phyloP scores from a whole-genome alignment of 1,140 invertebrate species.

The Caenorhabditis inopinata region DNA sequence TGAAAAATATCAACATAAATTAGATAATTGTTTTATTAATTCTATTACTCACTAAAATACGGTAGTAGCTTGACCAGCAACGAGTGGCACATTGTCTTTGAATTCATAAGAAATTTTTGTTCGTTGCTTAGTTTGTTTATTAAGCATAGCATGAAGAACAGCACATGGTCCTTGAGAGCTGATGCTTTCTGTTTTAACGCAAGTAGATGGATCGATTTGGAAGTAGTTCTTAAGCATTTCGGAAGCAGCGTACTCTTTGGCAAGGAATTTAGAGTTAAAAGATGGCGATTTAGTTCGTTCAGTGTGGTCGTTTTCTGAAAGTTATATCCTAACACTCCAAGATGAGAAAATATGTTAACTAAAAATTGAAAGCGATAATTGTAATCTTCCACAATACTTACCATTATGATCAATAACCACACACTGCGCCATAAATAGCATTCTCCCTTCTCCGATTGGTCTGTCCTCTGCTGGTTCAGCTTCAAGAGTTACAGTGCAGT shows the following conservation, averaged over 20 bases:
- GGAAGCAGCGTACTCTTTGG: neutral
- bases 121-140: neutral
- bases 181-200: neutral
- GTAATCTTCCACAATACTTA: no score
- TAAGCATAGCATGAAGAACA: neutral
- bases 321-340: no score
- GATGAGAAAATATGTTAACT: no score
- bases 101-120: neutral
- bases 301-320: neutral
- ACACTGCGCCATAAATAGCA: neutral
- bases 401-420: neutral
- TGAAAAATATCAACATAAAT: neutral
- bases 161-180: neutral
- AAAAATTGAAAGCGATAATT: no score
- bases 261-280: neutral
- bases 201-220: neutral
- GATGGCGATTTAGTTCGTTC: neutral
- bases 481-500: neutral
- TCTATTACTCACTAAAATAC: neutral
- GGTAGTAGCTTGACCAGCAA: neutral
- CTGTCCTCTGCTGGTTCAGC: neutral
- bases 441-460: neutral
- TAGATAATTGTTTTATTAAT: no score
- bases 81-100: neutral
- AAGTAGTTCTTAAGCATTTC: slow-evolving; percentile 31